A percentile compares a stretch with the other conserved stretches of the same genome.
These are phyloP conservation scores for Andrena bicolor DNA, from an alignment of 2,888 invertebrate genomes.

Conservation along the genomic window DNA sequence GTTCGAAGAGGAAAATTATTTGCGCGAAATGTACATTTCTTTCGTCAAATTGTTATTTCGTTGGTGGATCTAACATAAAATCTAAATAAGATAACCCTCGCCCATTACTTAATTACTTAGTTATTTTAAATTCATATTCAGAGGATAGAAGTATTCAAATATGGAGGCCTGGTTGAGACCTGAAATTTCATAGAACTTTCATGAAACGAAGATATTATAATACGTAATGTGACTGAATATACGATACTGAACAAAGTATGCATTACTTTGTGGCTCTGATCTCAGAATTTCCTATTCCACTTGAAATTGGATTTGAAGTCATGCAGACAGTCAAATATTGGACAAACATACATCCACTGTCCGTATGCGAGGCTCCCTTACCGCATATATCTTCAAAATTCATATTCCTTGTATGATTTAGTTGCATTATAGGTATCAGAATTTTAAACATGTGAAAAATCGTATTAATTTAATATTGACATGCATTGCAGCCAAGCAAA, in stretches of 20 bases:
- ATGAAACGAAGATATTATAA: neutral
- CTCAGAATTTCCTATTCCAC: constrained; percentile 5
- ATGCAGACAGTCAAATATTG: constrained; percentile 7
- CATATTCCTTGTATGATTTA: neutral
- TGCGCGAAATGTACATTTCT: neutral
- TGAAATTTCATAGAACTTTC: neutral
- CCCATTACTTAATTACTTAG: no score
- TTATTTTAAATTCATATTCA: no score
- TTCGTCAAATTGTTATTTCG: neutral
- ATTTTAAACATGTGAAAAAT: neutral
- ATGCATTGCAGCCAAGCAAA: neutral
- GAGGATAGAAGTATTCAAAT: no score
- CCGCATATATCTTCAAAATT: neutral
- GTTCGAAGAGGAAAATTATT: neutral
- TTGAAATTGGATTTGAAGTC: constrained; percentile 18
- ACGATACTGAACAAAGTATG: constrained; percentile 1
- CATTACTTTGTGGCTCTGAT: neutral
- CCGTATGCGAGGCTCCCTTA: neutral
- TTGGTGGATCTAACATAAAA: no score
- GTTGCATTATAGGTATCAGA: neutral
- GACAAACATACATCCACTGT: neutral
- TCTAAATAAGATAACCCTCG: no score
- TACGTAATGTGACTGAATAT: neutral
- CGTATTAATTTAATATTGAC: neutral
- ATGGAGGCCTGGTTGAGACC: no score